Conservation (phyloP, 2,888 invertebrate genomes). For the Pimpla rufipes region DNA sequence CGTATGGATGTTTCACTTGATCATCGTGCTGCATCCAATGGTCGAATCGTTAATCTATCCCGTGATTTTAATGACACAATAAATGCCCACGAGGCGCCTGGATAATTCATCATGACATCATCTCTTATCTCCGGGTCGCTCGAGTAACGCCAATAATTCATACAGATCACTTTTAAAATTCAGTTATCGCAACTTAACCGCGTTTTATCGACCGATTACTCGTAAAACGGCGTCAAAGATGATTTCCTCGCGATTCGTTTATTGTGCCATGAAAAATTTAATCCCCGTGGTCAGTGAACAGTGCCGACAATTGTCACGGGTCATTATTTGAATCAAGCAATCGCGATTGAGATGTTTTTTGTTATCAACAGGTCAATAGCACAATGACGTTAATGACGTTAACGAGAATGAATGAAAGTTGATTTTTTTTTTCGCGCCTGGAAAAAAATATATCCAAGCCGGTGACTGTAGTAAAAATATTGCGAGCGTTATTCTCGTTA, state of each 20-base stretch:
- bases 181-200: too few species aligned
- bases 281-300: too few species aligned
- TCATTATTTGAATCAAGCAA: neutral
- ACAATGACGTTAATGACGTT: too few species aligned
- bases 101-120: too few species aligned
- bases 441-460: neutral
- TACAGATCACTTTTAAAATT: too few species aligned
- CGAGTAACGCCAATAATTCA: too few species aligned
- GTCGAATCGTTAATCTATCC: neutral
- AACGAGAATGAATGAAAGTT: too few species aligned
- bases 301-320: neutral
- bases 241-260: neutral
- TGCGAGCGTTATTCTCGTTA: constrained; percentile 7
- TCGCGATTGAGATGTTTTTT: neutral
- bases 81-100: too few species aligned
- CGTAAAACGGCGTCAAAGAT: neutral
- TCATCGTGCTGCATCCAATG: neutral
- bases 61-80: neutral
- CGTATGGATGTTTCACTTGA: neutral
- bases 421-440: too few species aligned
- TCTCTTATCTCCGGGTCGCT: too few species aligned
- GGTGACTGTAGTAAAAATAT: too few species aligned
- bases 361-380: neutral
- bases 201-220: neutral
- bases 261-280: too few species aligned